Evolutionary conservation across 53 echinoderm and acorn worm genomes (phyloP).

Genomic region (Arbacia lixula): DNA sequence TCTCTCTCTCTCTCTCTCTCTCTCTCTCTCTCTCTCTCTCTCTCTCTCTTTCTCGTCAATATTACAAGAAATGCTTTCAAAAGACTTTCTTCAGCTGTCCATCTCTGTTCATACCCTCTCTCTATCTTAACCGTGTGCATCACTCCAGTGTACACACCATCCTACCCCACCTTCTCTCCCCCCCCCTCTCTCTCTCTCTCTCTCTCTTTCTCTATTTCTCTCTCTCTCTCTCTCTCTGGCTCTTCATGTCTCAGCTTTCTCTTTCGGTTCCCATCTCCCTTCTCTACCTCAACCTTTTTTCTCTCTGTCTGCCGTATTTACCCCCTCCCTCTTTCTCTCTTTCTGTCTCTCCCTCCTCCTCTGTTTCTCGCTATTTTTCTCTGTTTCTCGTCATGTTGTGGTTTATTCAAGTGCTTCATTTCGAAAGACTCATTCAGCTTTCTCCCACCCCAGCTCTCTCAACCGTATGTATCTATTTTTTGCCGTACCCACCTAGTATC

Average conservation of each 20-base stretch:
- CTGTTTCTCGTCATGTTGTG: not conserved
- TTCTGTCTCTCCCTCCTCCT: not conserved
- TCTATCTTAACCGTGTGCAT: not conserved
- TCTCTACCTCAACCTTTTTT: not conserved
- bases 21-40: not conserved
- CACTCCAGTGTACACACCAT: not conserved
- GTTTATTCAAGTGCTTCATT: too few relatives aligned
- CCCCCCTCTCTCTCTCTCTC: not conserved
- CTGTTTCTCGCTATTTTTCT: not conserved
- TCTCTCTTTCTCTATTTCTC: not conserved
- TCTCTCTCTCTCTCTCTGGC: conserved; percentile 12
- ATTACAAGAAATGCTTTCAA: too few relatives aligned
- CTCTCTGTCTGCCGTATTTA: not conserved
- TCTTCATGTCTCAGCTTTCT: too few relatives aligned
- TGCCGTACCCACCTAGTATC: too few relatives aligned
- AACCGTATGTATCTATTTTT: too few relatives aligned
- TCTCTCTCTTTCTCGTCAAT: too few relatives aligned
- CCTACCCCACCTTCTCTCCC: not conserved
- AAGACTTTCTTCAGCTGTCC: too few relatives aligned
- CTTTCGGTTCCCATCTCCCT: not conserved
- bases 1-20: not conserved
- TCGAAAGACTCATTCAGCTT: too few relatives aligned
- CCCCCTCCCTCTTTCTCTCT: not conserved
- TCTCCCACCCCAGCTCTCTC: too few relatives aligned
- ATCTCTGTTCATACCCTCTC: too few relatives aligned